Conservation (phyloP, 1,140 invertebrate genomes). For the Idris sp. region DNA sequence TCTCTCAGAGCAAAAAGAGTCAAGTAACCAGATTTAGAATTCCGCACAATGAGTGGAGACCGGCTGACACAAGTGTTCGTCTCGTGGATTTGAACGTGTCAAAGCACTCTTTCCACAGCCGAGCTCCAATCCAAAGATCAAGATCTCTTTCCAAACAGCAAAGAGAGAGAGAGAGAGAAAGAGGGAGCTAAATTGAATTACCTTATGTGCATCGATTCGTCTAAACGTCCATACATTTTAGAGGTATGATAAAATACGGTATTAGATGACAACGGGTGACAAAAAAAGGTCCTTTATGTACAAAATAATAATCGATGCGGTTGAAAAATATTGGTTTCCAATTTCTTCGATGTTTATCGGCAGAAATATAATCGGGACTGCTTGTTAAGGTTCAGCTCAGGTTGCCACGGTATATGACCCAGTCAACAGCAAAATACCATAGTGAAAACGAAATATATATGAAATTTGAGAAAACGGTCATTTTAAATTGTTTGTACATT, state of each 20-base stretch:
- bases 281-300: too few relatives aligned
- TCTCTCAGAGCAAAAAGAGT: constrained; percentile 1
- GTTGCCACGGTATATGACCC: too few relatives aligned
- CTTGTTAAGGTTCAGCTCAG: too few relatives aligned
- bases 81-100: constrained; percentile 19
- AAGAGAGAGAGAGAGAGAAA: background rate
- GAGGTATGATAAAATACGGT: constrained; percentile 1
- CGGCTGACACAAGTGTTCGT: constrained; percentile 10
- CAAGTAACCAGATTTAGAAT: constrained; percentile 17
- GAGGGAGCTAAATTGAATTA: constrained; percentile 36
- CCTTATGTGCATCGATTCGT: constrained; percentile 26
- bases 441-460: too few relatives aligned
- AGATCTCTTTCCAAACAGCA: constrained; percentile 11
- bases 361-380: too few relatives aligned
- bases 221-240: constrained; percentile 1
- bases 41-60: constrained; percentile 7
- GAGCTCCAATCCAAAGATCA: constrained; percentile 15
- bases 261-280: constrained; percentile 9
- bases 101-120: constrained; percentile 27
- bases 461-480: too few relatives aligned
- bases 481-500: too few relatives aligned
- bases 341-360: too few relatives aligned
- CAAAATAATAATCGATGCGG: constrained; percentile 6
- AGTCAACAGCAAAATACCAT: too few relatives aligned
- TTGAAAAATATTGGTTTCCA: too few relatives aligned